Percentiles rank a stretch among this genome's conserved stretches.
These are phyloP conservation scores for Quadroppia sp. DNA, from an alignment of 2,888 invertebrate species.

Conservation along the genomic window DNA sequence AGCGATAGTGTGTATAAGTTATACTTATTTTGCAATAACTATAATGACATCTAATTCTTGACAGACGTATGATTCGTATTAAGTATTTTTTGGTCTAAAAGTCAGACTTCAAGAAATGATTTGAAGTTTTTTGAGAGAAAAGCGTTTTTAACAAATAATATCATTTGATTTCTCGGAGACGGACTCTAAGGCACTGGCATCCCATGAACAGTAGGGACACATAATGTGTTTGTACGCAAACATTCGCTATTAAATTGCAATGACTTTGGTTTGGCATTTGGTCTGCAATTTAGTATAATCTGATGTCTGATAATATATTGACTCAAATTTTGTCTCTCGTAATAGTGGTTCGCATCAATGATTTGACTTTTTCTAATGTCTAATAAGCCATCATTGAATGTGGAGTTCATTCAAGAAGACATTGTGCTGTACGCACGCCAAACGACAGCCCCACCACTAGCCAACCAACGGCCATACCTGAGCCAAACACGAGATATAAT, in stretches of 20 bases:
- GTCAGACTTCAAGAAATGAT: neutral
- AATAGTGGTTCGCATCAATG: slow-evolving; percentile 14
- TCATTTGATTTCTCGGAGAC: neutral
- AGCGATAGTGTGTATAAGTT: too few relatives aligned
- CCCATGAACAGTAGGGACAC: neutral
- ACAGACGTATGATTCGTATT: neutral
- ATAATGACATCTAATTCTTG: too few relatives aligned
- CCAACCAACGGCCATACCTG: neutral
- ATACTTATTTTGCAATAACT: too few relatives aligned
- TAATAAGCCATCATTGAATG: slow-evolving; percentile 29
- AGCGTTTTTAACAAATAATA: slow-evolving; percentile 11
- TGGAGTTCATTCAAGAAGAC: slow-evolving; percentile 23
- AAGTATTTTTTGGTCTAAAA: neutral
- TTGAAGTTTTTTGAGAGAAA: neutral
- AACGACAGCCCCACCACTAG: neutral
- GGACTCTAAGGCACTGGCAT: neutral
- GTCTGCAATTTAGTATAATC: slow-evolving; percentile 34
- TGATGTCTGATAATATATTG: slow-evolving; percentile 26
- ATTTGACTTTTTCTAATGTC: neutral
- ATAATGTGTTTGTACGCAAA: neutral
- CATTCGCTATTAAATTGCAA: neutral
- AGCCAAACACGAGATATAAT: slow-evolving; percentile 29
- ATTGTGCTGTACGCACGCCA: slow-evolving; percentile 30
- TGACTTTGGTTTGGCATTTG: slow-evolving; percentile 26
- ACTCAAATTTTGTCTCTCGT: slow-evolving; percentile 1